These are phyloP conservation scores for Equus quagga DNA, from an alignment of 2,113 vertebrate species.

Conservation along the genomic window DNA sequence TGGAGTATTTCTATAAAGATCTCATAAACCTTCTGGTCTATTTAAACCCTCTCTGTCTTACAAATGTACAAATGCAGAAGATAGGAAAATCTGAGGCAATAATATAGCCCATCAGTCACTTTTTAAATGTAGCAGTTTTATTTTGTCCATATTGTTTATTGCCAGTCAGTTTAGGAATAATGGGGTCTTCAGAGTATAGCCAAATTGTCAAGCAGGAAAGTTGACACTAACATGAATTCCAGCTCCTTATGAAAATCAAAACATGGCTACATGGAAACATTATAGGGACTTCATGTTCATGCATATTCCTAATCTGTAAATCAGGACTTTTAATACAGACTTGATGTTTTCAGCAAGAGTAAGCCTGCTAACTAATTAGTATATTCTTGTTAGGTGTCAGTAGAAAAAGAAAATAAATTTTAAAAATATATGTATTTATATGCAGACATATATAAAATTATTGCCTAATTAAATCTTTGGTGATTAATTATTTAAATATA, in stretches of 20 bases:
- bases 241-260: background rate
- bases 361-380: background rate
- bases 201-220: background rate
- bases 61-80: background rate
- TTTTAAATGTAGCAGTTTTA: constrained; percentile 13
- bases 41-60: background rate
- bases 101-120: background rate
- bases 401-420: background rate
- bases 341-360: background rate
- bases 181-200: background rate
- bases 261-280: background rate
- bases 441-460: background rate
- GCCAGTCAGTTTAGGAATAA: background rate
- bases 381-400: background rate
- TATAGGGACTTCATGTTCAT: background rate
- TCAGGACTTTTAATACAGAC: background rate
- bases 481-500: background rate
- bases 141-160: background rate
- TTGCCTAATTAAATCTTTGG: background rate
- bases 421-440: background rate
- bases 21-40: background rate
- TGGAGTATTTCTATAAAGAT: background rate
- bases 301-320: background rate
- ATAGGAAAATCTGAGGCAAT: background rate
- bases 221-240: background rate